Percentiles rank a stretch among this genome's conserved stretches.
These are phyloP conservation scores for Lasioglossum zephyrum DNA, from an alignment of 2,888 invertebrate genomes.

Conservation along the genomic window DNA sequence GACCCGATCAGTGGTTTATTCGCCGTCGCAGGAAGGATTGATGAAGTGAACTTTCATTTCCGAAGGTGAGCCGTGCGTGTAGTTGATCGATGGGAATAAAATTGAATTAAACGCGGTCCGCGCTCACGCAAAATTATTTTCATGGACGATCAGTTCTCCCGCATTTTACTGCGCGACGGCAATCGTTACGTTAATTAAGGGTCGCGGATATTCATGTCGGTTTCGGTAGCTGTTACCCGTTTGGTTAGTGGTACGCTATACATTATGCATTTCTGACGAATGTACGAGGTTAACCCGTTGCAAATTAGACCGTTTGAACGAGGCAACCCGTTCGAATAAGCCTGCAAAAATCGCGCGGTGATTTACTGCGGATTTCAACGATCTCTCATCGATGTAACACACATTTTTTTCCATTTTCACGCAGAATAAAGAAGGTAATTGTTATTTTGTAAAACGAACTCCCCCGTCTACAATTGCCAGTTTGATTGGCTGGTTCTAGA, in stretches of 20 bases:
- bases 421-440: not conserved
- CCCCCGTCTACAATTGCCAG: not conserved
- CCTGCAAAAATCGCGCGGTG: not conserved
- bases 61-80: not conserved
- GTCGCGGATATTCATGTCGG: not conserved
- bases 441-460: not conserved
- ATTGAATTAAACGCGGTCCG: not conserved
- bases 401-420: not conserved
- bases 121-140: not conserved
- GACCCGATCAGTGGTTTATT: not conserved
- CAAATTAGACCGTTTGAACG: not conserved
- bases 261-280: not conserved
- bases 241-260: not conserved
- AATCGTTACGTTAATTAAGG: slow-evolving; percentile 15
- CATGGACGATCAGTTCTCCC: not conserved
- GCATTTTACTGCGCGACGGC: not conserved
- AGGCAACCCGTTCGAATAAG: not conserved
- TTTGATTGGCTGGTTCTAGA: not conserved
- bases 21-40: not conserved
- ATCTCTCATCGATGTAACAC: not conserved
- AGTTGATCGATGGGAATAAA: not conserved
- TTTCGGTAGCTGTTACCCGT: not conserved
- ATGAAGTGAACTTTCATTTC: not conserved
- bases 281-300: not conserved
- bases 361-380: not conserved